Percentiles rank a stretch among this genome's conserved stretches.
phyloP scores from a whole-genome alignment of 2,113 vertebrate genomes.

The Raphicerus campestris region DNA sequence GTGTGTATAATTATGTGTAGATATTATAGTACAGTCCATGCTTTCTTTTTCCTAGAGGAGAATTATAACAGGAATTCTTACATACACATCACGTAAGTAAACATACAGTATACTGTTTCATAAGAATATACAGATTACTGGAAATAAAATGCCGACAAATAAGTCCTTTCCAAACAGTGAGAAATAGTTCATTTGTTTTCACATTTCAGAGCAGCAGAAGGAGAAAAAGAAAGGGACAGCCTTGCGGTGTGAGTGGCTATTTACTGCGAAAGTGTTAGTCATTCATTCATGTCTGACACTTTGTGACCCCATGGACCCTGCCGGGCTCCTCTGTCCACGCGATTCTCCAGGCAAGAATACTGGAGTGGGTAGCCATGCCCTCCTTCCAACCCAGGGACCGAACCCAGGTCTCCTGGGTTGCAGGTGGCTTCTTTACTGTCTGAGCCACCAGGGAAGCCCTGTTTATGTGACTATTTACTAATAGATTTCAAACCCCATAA shows the following conservation, averaged over 20 bases:
- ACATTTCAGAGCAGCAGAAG: background rate
- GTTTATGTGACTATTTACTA: background rate
- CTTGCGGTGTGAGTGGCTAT: background rate
- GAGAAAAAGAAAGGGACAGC: background rate
- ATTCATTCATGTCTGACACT: background rate
- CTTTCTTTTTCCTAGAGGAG: background rate
- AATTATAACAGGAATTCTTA: background rate
- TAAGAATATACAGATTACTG: background rate
- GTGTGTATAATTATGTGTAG: background rate
- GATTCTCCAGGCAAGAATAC: background rate
- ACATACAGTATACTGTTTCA: background rate
- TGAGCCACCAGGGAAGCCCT: background rate
- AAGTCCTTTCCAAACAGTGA: background rate
- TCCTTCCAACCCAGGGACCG: background rate
- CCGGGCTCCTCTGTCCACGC: background rate
- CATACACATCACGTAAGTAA: background rate
- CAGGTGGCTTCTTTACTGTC: background rate
- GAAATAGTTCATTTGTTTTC: background rate
- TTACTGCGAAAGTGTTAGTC: background rate
- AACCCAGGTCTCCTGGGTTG: background rate
- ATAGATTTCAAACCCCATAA: accelerated
- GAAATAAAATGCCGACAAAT: background rate
- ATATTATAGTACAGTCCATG: background rate
- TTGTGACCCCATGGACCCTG: background rate
- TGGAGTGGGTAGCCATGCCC: background rate